Evolutionary conservation across 2,113 vertebrate species (phyloP), one percentile per base, ranked within the genome.

Genomic region (Corapipo altera): DNA sequence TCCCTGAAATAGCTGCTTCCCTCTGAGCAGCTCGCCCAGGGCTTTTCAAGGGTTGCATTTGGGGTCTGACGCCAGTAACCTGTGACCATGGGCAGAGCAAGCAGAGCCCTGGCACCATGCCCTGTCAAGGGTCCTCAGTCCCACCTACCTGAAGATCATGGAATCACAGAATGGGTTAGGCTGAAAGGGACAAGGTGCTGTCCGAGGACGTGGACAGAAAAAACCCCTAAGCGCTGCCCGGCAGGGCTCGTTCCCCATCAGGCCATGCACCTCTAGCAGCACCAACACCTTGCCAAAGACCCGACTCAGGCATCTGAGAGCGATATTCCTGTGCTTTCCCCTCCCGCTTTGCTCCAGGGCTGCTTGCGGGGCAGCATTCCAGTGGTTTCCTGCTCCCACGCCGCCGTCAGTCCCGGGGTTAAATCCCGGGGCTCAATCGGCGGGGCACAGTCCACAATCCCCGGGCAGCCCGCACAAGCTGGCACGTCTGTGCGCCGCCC

Each of bases 401-500:
- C 43, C 1, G 16, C 76, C 1, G 4, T 11, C 33, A 2, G 28
- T 9, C 5, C 59, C 30, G 12, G 92, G 87, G 62, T 58, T 75
- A 55, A 64, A 64, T 5, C 37, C 37, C 24, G 55, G 65, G 72
- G 26, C 39, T 15, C 49, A 4, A 49, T 11, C 0, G 64, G 11
- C 5, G 18, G 43, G 73, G 65, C 92, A 95, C 97, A 95, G 77
- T 95, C 89, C 97, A 97, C 98, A 97, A 96, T 96, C 73, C 96
- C 59, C 46, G 39, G 44, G 94, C 97, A 95, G 96, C 96, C 97
- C 87, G 95, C 95, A 89, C 95, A 83, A 96, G 93, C 96, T 96
- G n/a, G 96, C 97, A 98, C 98, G 96, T 89, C 98, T 97, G 97
- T 96, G 97, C 79, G 89, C 94, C 97, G 88, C 94, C 97, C 49